Conservation (phyloP, 2,888 invertebrate species). For the Calameuta idolon region DNA sequence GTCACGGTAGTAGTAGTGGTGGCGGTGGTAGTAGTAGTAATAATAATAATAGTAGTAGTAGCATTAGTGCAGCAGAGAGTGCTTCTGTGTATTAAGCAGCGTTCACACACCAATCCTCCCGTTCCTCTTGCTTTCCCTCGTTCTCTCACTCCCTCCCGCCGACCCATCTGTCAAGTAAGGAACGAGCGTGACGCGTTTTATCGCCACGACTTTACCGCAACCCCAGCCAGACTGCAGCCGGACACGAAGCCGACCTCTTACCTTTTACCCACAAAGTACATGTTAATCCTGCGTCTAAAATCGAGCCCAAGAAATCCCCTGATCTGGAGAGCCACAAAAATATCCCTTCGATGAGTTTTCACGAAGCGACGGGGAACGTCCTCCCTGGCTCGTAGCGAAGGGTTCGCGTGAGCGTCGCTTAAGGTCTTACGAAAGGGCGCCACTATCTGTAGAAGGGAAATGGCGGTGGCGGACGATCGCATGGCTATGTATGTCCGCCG, state of each 20-base stretch:
- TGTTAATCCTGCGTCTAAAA: neutral
- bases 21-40: no score
- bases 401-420: neutral
- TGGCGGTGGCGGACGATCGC: neutral
- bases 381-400: neutral
- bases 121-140: no score
- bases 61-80: conserved; percentile 19
- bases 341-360: neutral
- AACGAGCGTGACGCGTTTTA: neutral
- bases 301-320: neutral
- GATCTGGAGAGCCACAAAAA: neutral
- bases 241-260: neutral
- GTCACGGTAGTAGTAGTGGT: neutral
- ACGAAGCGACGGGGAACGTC: neutral
- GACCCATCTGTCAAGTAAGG: neutral
- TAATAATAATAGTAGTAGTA: neutral
- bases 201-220: neutral
- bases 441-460: neutral
- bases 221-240: neutral
- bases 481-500: neutral
- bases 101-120: conserved; percentile 31
- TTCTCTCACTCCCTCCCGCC: neutral
- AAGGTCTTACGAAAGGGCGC: conserved; percentile 5
- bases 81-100: conserved; percentile 35
- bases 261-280: neutral